Conservation (phyloP, 2,797 vertebrate genomes). For the Rhincodon typus region DNA sequence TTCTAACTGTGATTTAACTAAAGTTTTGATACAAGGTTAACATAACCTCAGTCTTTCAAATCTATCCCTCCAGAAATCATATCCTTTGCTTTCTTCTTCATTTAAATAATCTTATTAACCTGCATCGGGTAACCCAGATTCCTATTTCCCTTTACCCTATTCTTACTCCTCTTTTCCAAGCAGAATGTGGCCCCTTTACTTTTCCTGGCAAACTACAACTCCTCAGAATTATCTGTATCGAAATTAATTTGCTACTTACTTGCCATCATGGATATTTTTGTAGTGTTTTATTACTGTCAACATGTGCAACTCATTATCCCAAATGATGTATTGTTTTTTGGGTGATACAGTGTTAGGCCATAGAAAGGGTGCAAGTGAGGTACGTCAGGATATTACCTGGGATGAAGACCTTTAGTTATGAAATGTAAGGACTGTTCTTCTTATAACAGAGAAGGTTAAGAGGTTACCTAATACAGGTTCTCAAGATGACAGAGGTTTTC, state of each 20-base stretch:
- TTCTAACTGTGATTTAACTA: not conserved
- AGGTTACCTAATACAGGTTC: too few species aligned
- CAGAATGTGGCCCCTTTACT: not conserved
- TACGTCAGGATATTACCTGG: not conserved
- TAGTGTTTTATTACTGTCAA: not conserved
- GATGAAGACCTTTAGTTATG: not conserved
- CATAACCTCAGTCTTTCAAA: not conserved
- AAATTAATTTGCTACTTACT: not conserved
- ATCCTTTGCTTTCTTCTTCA: too few species aligned
- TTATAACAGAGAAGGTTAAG: not conserved
- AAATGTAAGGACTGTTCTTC: not conserved
- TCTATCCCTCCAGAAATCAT: too few species aligned
- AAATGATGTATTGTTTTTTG: not conserved
- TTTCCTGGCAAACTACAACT: not conserved
- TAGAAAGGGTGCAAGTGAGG: not conserved
- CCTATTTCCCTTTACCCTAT: not conserved
- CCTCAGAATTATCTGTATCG: not conserved
- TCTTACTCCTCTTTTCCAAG: too few species aligned
- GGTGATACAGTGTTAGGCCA: not conserved
- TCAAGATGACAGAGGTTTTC: too few species aligned
- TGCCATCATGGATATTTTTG: not conserved
- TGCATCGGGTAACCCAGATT: not conserved
- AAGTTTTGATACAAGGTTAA: not conserved
- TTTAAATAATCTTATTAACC: not conserved
- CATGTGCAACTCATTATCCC: not conserved